Conservation (phyloP, 2,113 vertebrate species). For the Okapia johnstoni region DNA sequence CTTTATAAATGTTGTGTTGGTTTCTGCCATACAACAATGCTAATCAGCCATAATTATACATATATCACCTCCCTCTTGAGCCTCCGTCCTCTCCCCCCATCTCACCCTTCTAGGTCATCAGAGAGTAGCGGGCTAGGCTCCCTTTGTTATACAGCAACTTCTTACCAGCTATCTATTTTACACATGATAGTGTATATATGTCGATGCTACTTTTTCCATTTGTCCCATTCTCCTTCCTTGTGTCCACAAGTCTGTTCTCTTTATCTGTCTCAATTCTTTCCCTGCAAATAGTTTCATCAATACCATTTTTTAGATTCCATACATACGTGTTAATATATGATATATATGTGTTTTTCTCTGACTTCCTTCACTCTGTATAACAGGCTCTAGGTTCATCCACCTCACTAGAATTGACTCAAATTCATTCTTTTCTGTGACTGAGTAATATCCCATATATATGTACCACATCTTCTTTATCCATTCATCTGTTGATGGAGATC, state of each 20-base stretch:
- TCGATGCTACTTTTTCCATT: not conserved
- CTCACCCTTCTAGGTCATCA: not conserved
- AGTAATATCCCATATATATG: not conserved
- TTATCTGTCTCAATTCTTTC: not conserved
- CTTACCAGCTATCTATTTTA: not conserved
- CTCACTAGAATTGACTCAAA: not conserved
- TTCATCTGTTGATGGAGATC: not conserved
- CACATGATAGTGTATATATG: not conserved
- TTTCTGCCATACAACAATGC: not conserved
- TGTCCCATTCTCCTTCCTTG: not conserved
- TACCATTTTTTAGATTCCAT: not conserved
- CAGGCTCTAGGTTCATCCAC: not conserved
- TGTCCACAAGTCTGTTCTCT: not conserved
- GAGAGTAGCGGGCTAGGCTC: not conserved
- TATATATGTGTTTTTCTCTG: not conserved
- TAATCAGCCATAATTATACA: not conserved
- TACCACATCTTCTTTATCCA: not conserved
- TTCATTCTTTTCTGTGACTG: not conserved
- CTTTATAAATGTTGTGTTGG: not conserved
- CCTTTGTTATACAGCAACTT: not conserved
- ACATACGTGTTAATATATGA: not conserved
- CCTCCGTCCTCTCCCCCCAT: not conserved
- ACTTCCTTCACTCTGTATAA: not conserved
- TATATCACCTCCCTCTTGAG: not conserved
- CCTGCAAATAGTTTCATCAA: not conserved